These are phyloP conservation scores for Spodoptera frugiperda DNA, from an alignment of 1,140 invertebrate genomes.

Conservation along the genomic window DNA sequence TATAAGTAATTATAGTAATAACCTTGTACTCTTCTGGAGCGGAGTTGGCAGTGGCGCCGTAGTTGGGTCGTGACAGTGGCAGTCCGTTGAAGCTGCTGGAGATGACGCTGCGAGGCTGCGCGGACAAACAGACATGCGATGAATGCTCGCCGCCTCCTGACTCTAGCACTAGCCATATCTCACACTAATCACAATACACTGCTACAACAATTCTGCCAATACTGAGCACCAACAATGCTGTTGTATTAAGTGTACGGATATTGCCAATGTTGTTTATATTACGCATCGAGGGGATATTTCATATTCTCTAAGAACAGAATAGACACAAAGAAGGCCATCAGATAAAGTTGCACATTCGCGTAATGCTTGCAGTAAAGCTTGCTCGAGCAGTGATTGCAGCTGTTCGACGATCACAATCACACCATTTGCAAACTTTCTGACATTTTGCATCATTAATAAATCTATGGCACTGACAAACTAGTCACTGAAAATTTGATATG, in stretches of 20 bases:
- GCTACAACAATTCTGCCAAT: no score
- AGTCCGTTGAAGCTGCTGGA: constrained; percentile 77
- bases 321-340: background rate
- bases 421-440: constrained; percentile 53
- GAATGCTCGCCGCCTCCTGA: no score
- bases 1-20: constrained; percentile 31
- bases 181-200: background rate
- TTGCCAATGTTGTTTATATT: no score
- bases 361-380: background rate
- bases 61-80: constrained; percentile 72
- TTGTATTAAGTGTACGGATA: no score
- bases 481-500: no score
- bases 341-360: background rate
- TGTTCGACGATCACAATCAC: constrained; percentile 3
- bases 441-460: no score
- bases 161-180: background rate
- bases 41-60: constrained; percentile 61
- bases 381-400: background rate
- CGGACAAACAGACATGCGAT: constrained; percentile 20
- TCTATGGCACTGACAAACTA: no score
- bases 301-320: no score
- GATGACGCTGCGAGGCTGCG: constrained; percentile 75
- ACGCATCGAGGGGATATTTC: no score
- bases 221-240: no score
- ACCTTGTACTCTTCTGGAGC: constrained; percentile 73